Evolutionary conservation across 2,113 vertebrate species (phyloP).

Genomic region (Prunella himalayana): DNA sequence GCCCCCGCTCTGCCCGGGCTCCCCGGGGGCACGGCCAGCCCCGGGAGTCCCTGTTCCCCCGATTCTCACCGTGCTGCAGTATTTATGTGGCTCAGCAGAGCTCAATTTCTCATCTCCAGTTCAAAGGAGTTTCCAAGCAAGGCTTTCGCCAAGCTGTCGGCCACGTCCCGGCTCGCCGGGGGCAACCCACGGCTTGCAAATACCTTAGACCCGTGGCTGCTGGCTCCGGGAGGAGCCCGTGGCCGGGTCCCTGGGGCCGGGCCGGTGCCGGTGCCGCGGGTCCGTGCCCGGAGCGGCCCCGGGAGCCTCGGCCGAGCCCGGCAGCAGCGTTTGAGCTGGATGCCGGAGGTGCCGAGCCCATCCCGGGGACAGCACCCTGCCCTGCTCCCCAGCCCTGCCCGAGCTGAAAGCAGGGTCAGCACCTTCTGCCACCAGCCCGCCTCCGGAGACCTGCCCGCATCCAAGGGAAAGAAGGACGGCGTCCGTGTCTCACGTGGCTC

Average conservation of each 20-base stretch:
- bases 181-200: background rate
- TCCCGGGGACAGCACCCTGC: background rate
- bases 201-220: background rate
- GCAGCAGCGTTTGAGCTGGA: fast-evolving
- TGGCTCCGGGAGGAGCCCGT: background rate
- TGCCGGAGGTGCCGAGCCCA: fast-evolving
- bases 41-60: background rate
- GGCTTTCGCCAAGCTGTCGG: background rate
- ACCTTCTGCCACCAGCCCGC: background rate
- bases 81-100: background rate
- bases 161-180: fast-evolving
- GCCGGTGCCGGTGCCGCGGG: background rate
- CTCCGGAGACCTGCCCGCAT: background rate
- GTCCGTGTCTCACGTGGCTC: background rate
- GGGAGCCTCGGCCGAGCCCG: fast-evolving
- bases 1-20: background rate
- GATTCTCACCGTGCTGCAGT: background rate
- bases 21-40: background rate
- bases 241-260: background rate
- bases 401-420: background rate
- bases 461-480: background rate
- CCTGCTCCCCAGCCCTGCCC: background rate
- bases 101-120: fast-evolving
- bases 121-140: background rate
- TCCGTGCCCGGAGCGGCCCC: fast-evolving